Conservation (phyloP, 2,888 invertebrate species). For the Gastrophysa polygoni region DNA sequence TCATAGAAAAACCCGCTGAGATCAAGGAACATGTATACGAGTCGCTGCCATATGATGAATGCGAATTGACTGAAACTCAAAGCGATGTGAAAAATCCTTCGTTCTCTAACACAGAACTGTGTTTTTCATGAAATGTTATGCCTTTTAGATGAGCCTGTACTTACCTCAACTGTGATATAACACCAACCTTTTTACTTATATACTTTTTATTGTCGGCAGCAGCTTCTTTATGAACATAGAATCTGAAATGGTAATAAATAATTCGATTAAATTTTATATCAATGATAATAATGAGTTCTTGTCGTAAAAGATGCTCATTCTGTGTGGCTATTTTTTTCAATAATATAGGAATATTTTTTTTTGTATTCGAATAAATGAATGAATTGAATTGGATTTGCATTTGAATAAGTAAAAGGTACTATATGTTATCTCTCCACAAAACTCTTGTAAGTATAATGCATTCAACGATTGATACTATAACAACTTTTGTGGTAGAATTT, state of each 20-base stretch:
- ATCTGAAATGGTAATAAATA: neutral
- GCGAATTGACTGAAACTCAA: slow-evolving; percentile 13
- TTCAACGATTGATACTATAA: too few species aligned
- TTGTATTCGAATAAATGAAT: too few species aligned
- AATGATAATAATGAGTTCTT: too few species aligned
- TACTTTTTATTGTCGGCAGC: neutral
- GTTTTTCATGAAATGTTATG: slow-evolving; percentile 37
- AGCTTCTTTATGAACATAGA: neutral
- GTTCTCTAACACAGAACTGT: slow-evolving; percentile 16
- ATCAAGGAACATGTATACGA: slow-evolving; percentile 49
- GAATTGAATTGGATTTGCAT: too few species aligned
- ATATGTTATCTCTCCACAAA: too few species aligned
- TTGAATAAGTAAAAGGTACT: too few species aligned
- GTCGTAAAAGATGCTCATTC: neutral
- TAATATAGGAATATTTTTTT: too few species aligned
- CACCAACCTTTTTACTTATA: slow-evolving; percentile 16
- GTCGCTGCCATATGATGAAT: slow-evolving; percentile 53
- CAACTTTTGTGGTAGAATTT: too few species aligned
- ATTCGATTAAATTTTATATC: too few species aligned
- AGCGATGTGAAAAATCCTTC: slow-evolving; percentile 2
- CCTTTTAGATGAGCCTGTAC: slow-evolving; percentile 23
- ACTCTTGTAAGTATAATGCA: too few species aligned
- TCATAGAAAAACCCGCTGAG: slow-evolving; percentile 24
- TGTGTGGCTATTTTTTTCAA: too few species aligned
- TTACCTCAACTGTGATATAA: slow-evolving; percentile 32